Percentiles rank a stretch among this genome's conserved stretches.
phyloP scores from a whole-genome alignment of 2,888 invertebrate genomes.

The Bellardia pandia region DNA sequence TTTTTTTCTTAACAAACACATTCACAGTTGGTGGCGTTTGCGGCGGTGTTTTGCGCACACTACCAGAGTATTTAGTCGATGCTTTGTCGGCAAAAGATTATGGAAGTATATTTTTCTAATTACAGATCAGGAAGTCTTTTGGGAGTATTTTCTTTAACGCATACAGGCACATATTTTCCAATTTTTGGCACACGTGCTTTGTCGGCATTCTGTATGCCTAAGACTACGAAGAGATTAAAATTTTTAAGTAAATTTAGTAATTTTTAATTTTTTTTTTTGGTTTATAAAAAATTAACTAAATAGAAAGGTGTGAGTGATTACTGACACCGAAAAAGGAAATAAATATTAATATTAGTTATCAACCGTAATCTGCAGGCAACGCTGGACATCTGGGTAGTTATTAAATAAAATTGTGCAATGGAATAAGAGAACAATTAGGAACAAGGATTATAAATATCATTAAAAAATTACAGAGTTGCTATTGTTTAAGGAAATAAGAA shows the following conservation, averaged over 20 bases:
- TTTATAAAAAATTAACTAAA: not conserved
- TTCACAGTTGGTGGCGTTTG: constrained; percentile 54
- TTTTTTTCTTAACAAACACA: not conserved
- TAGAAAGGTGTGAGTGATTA: constrained; percentile 34
- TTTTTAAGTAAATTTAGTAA: constrained; percentile 42
- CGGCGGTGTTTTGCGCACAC: not conserved
- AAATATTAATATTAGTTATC: constrained; percentile 9
- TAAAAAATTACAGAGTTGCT: too few relatives aligned
- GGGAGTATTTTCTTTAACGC: constrained; percentile 41
- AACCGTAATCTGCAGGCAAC: not conserved
- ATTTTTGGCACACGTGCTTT: constrained; percentile 62
- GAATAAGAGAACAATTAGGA: too few relatives aligned
- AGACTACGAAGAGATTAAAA: constrained; percentile 39
- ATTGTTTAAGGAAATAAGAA: too few relatives aligned
- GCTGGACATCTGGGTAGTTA: not conserved
- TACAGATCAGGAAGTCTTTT: constrained; percentile 61
- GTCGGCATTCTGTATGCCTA: constrained; percentile 36
- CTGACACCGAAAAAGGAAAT: constrained; percentile 19
- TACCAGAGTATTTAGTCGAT: constrained; percentile 20
- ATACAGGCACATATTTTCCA: not conserved
- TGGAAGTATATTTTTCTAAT: constrained; percentile 62
- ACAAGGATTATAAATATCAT: too few relatives aligned
- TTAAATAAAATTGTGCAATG: not conserved
- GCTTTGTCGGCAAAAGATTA: constrained; percentile 53
- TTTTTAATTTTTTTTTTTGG: constrained; percentile 22